A percentile compares a stretch with the other conserved stretches of the same genome.
Evolutionary conservation across 2,888 invertebrate genomes (phyloP).

Genomic region (Taenaris catops): DNA sequence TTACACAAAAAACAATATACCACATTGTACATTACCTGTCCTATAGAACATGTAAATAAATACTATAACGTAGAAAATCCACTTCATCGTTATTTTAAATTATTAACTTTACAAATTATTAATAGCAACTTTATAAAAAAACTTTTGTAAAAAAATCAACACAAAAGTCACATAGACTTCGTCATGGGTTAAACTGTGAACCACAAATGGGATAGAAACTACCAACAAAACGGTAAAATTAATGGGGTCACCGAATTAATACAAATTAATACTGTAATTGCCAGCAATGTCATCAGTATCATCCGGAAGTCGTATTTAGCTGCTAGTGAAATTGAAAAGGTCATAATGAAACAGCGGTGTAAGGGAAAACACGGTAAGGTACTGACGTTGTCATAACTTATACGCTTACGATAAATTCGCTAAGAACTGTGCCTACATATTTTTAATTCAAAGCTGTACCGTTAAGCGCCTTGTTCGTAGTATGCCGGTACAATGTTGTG

Average conservation of each 20-base stretch:
- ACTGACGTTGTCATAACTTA: too few species aligned
- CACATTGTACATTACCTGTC: constrained; percentile 37
- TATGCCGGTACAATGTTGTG: too few species aligned
- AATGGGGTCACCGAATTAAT: constrained; percentile 34
- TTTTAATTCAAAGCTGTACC: too few species aligned
- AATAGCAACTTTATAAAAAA: neutral
- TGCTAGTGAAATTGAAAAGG: constrained; percentile 24
- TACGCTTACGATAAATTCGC: too few species aligned
- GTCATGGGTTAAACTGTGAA: constrained; percentile 22
- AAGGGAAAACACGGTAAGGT: too few species aligned
- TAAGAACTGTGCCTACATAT: too few species aligned
- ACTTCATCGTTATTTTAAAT: too few species aligned
- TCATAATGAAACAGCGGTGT: constrained; percentile 10
- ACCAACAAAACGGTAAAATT: constrained; percentile 28
- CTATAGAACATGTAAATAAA: constrained; percentile 51
- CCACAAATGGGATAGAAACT: constrained; percentile 29
- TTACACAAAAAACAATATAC: neutral
- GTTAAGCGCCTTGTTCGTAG: too few species aligned
- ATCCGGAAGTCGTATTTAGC: constrained; percentile 23
- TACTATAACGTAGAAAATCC: constrained; percentile 49
- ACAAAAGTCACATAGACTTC: constrained; percentile 14
- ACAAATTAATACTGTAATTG: constrained; percentile 25
- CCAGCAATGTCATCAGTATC: constrained; percentile 25
- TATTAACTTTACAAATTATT: constrained; percentile 19
- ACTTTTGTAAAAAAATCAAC: too few species aligned